These are phyloP conservation scores for Magallana gigas DNA, from an alignment of 1,140 invertebrate species.

Conservation along the genomic window DNA sequence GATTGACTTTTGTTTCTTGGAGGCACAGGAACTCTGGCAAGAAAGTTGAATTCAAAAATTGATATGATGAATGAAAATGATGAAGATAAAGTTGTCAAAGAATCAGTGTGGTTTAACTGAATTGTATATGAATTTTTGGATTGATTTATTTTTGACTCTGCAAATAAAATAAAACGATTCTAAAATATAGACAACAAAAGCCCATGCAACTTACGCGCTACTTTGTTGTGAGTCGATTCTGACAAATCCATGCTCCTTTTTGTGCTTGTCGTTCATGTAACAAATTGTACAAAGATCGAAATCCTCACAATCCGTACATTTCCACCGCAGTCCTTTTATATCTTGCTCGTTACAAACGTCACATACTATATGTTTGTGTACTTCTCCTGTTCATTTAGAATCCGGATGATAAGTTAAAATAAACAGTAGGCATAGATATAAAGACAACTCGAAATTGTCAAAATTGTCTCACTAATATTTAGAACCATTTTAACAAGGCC, in stretches of 20 bases:
- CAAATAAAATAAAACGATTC: no score
- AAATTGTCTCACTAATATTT: no score
- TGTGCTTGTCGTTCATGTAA: slow-evolving; percentile 60
- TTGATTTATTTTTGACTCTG: no score
- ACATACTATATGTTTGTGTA: slow-evolving; percentile 55
- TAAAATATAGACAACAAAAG: not conserved
- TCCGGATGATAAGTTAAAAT: no score
- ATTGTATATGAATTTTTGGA: no score
- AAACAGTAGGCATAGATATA: no score
- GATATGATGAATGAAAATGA: no score
- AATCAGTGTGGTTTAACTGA: no score
- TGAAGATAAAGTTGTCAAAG: no score
- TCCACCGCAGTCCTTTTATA: slow-evolving; percentile 58
- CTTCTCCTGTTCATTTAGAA: slow-evolving; percentile 44
- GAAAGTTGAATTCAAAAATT: no score
- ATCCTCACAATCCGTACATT: slow-evolving; percentile 51
- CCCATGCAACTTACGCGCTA: slow-evolving; percentile 47
- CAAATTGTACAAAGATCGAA: slow-evolving; percentile 60
- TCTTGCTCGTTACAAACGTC: slow-evolving; percentile 55
- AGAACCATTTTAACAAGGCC: no score
- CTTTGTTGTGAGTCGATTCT: slow-evolving; percentile 53
- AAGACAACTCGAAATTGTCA: no score
- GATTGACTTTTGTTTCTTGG: slow-evolving; percentile 39
- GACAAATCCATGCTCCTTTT: slow-evolving; percentile 50
- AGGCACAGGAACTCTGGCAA: slow-evolving; percentile 46